phyloP scores from a whole-genome alignment of 2,888 invertebrate genomes.

The Melanotus villosus region DNA sequence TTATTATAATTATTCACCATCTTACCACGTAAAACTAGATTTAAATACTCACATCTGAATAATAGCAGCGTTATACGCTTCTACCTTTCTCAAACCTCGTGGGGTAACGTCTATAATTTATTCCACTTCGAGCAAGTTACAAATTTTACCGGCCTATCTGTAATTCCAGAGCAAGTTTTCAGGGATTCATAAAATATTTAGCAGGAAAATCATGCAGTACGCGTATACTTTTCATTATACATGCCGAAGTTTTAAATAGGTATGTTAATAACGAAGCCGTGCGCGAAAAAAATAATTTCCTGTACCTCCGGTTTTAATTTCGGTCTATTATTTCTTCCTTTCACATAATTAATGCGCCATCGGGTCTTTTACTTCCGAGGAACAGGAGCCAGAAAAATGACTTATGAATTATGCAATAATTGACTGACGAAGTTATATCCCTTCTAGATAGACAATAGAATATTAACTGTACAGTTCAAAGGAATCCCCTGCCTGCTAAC shows the following conservation, averaged over 20 bases:
- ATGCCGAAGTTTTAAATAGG: background rate
- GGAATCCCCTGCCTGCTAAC: background rate
- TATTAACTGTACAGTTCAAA: constrained; percentile 20
- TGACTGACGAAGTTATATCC: constrained; percentile 27
- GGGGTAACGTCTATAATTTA: constrained; percentile 13
- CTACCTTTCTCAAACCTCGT: background rate
- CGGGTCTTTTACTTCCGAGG: constrained; percentile 24
- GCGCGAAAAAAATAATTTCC: too few relatives aligned
- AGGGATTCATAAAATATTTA: constrained; percentile 12
- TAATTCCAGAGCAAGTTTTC: background rate
- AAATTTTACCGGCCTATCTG: background rate
- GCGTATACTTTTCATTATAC: background rate
- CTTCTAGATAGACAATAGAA: constrained; percentile 18
- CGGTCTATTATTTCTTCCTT: constrained; percentile 22
- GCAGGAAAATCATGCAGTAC: background rate
- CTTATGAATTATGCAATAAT: constrained; percentile 43
- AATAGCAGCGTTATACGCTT: constrained; percentile 1
- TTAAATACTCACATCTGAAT: constrained; percentile 15
- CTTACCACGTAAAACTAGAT: background rate
- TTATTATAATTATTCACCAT: background rate
- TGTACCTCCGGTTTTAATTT: background rate
- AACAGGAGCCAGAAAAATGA: constrained; percentile 38
- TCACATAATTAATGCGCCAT: constrained; percentile 40
- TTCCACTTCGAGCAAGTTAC: background rate
- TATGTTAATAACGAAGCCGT: background rate